A percentile compares a stretch with the other conserved stretches of the same genome.
Conservation (phyloP, 2,113 vertebrate species). For the Anoura caudifer region DNA sequence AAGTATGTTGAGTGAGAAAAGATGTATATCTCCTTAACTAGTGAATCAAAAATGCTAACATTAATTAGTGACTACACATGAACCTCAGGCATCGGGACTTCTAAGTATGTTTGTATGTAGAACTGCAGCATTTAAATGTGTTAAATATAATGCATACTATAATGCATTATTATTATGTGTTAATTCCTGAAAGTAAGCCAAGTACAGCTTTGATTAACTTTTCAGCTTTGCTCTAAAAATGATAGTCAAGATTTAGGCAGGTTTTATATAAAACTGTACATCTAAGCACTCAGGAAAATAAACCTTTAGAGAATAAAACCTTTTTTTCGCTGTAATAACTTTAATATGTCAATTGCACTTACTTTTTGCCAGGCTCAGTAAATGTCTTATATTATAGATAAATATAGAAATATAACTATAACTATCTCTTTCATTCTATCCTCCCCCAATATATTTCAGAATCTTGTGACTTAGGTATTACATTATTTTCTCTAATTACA, state of each 20-base stretch:
- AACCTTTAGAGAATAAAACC: not conserved
- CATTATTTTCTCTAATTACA: not conserved
- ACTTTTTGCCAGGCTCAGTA: not conserved
- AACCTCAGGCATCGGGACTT: not conserved
- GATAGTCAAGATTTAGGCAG: not conserved
- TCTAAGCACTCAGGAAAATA: not conserved
- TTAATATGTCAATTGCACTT: not conserved
- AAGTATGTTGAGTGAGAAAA: not conserved
- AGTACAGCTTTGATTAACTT: not conserved
- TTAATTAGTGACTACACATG: not conserved
- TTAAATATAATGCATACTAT: not conserved
- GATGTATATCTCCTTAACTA: not conserved
- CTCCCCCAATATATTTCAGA: not conserved
- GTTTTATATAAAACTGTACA: constrained; percentile 3
- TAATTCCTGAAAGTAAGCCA: constrained; percentile 17
- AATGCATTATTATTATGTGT: not conserved
- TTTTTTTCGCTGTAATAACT: not conserved
- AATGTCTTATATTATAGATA: not conserved
- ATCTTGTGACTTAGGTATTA: not conserved
- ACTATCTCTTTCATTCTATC: not conserved
- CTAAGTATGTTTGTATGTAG: not conserved
- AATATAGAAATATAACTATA: not conserved
- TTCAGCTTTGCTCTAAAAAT: not conserved
- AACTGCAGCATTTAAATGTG: not conserved
- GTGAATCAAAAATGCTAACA: not conserved